phyloP scores from a whole-genome alignment of 2,113 vertebrate species.

The Anser brachyrhynchus region DNA sequence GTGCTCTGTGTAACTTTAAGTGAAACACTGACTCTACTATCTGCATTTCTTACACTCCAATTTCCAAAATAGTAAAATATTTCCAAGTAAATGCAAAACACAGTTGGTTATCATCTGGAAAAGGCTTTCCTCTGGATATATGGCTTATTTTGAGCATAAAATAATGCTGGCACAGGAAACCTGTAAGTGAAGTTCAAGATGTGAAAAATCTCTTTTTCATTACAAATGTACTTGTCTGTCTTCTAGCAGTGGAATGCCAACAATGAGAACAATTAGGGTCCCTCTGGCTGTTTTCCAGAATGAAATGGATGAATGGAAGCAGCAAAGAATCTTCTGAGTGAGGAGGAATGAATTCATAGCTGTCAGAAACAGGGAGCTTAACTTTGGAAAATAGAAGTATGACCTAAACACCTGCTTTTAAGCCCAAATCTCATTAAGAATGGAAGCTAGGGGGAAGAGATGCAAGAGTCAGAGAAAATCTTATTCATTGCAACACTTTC shows the following conservation, averaged over 20 bases:
- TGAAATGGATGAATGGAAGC: not conserved
- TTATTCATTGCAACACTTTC: not conserved
- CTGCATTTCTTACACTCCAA: not conserved
- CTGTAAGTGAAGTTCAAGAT: not conserved
- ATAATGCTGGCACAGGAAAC: not conserved
- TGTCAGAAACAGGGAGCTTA: slow-evolving; percentile 22
- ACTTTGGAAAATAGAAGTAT: slow-evolving; percentile 28
- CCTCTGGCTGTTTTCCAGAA: slow-evolving; percentile 30
- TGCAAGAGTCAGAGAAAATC: not conserved
- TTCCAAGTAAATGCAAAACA: not conserved
- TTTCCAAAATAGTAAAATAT: not conserved
- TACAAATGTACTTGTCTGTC: not conserved
- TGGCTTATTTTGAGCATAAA: slow-evolving; percentile 6
- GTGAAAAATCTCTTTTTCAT: slow-evolving; percentile 29
- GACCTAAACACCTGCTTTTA: slow-evolving; percentile 53
- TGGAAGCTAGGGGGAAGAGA: not conserved
- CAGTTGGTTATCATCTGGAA: slow-evolving; percentile 4
- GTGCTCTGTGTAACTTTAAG: not conserved
- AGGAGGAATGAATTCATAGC: not conserved
- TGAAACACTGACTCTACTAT: slow-evolving; percentile 10
- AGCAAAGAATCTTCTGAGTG: slow-evolving; percentile 34
- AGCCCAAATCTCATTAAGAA: slow-evolving; percentile 42
- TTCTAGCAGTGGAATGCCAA: slow-evolving; percentile 38
- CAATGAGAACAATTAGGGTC: not conserved
- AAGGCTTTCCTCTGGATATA: not conserved